Percentiles rank a stretch among this genome's conserved stretches.
Conservation (phyloP, 2,888 invertebrate genomes). For the Griposia aprilina region DNA sequence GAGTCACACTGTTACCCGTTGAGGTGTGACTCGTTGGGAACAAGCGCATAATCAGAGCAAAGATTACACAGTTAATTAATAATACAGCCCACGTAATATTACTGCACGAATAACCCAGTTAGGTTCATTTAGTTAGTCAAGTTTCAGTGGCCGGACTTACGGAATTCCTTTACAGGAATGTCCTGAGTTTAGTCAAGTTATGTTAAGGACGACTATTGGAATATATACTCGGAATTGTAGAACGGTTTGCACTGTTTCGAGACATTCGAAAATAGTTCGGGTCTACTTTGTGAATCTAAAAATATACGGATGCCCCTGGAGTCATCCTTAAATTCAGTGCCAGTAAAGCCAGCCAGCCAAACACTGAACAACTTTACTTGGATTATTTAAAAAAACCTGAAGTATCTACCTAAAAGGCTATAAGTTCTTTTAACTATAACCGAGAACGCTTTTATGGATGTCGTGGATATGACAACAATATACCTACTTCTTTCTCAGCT, state of each 20-base stretch:
- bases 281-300: slow-evolving; percentile 10
- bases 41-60: neutral
- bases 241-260: slow-evolving; percentile 13
- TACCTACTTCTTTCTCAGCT: no score
- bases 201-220: slow-evolving; percentile 41
- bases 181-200: slow-evolving; percentile 36
- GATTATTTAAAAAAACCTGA: neutral
- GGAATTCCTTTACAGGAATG: slow-evolving; percentile 60
- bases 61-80: slow-evolving; percentile 38
- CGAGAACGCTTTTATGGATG: neutral
- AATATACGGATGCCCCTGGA: neutral
- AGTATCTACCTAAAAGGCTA: no score
- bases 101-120: slow-evolving; percentile 49
- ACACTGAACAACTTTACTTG: neutral
- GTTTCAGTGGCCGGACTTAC: slow-evolving; percentile 47
- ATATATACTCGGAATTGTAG: slow-evolving; percentile 33
- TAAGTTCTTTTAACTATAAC: no score
- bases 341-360: neutral
- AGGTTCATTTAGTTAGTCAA: slow-evolving; percentile 61
- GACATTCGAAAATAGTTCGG: slow-evolving; percentile 13
- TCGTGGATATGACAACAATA: no score
- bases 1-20: no score
- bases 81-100: slow-evolving; percentile 23
- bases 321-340: neutral
- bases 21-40: no score